phyloP scores from a whole-genome alignment of 1,140 invertebrate genomes.

The Limonius californicus region DNA sequence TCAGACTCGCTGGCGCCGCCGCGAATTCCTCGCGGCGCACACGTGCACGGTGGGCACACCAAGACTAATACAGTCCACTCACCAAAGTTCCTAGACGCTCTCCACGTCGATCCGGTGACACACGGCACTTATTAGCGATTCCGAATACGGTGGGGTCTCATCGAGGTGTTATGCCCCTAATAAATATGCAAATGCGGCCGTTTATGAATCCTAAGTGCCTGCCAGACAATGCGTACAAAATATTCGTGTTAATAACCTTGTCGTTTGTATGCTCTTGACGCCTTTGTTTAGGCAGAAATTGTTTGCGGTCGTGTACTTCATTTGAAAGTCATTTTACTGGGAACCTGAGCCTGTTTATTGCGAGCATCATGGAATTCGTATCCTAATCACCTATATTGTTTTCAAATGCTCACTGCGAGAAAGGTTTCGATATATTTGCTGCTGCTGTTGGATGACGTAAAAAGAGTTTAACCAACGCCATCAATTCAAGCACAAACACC shows the following conservation, averaged over 20 bases:
- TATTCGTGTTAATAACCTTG: neutral
- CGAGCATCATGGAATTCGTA: no score
- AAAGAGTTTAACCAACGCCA: no score
- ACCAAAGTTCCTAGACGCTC: slow-evolving; percentile 3
- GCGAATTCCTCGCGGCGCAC: slow-evolving; percentile 36
- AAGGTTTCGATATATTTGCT: no score
- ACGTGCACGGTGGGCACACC: slow-evolving; percentile 32
- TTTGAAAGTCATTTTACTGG: neutral
- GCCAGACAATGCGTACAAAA: neutral
- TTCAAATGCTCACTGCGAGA: no score
- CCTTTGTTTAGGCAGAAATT: neutral
- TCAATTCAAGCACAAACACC: no score
- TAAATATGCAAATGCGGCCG: slow-evolving; percentile 1
- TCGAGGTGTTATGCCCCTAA: neutral
- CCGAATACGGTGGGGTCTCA: neutral
- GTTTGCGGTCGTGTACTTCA: neutral
- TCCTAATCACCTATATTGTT: no score
- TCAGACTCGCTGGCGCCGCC: slow-evolving; percentile 39
- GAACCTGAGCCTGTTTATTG: no score
- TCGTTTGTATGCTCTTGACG: neutral
- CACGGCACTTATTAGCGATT: neutral
- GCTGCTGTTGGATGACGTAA: no score
- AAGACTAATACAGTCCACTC: slow-evolving; percentile 20
- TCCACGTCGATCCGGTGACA: neutral
- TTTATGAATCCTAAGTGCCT: neutral